A percentile compares a stretch with the other conserved stretches of the same genome.
Evolutionary conservation across 2,797 vertebrate genomes (phyloP).

Genomic region (Crocidura indochinensis): DNA sequence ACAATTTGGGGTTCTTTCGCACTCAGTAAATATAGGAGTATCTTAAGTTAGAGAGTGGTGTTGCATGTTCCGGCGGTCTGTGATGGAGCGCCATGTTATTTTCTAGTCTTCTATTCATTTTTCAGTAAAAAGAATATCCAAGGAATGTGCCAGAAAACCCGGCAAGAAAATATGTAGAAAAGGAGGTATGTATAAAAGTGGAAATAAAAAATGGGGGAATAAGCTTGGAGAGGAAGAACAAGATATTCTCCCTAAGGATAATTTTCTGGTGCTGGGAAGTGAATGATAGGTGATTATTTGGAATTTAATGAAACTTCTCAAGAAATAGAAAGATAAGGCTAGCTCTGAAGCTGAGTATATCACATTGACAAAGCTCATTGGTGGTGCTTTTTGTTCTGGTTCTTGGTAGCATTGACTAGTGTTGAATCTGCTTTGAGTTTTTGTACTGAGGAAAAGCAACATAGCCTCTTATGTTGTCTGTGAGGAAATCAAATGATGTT

Average conservation of each 20-base stretch:
- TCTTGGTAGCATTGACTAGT: constrained; percentile 84
- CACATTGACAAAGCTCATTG: constrained; percentile 86
- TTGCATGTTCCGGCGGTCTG: constrained; percentile 96
- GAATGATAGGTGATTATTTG: constrained; percentile 85
- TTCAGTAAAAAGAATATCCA: constrained; percentile 99
- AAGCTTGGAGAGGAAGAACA: constrained; percentile 84
- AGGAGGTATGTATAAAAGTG: constrained; percentile 97
- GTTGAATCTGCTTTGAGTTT: constrained; percentile 85
- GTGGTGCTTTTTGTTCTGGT: constrained; percentile 87
- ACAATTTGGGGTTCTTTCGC: constrained; percentile 92
- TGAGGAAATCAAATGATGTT: background rate
- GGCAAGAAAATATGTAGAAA: constrained; percentile 98
- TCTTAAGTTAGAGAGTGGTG: constrained; percentile 93
- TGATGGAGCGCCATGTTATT: constrained; percentile 98
- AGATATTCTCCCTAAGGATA: constrained; percentile 81
- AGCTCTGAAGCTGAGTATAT: constrained; percentile 85
- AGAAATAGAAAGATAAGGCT: constrained; percentile 81
- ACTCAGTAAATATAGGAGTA: constrained; percentile 90
- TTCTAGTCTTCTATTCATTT: constrained; percentile 98
- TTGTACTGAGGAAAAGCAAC: constrained; percentile 24
- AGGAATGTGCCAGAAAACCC: constrained; percentile 98
- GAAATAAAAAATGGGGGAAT: constrained; percentile 85
- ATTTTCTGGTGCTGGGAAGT: constrained; percentile 88
- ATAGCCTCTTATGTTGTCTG: background rate
- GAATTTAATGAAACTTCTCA: constrained; percentile 81